Evolutionary conservation across 2,797 vertebrate species (phyloP), one percentile per base, ranked within the genome.

Genomic region (Oreortyx pictus): DNA sequence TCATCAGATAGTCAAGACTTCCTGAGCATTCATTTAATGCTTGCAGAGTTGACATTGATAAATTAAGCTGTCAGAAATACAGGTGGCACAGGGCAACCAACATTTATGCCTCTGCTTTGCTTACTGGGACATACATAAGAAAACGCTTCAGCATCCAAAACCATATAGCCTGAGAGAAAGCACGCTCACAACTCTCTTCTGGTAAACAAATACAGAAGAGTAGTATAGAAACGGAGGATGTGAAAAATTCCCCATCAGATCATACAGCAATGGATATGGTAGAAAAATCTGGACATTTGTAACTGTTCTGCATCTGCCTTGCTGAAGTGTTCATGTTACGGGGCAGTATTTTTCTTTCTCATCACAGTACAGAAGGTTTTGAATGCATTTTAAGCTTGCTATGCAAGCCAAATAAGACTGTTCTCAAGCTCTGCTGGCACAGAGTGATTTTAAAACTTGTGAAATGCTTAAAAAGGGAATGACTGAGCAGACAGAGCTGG

Each of bases 381-480:
- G 18, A 75, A 17, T 57, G 31, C 16, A 33, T 52, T 91, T 86
- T 76, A 60, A 47, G 24, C 29, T 76, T 71, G 23, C 44, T 94
- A 5, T 43, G 27, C 79, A 82, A 87, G 66, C 20, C 56, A 90
- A 1, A 18, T 44, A 74, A 76, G n/a, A 49, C 44, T 84, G 44
- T 62, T 84, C 89, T 79, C 64, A 85, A 61, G 52, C 70, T 46
- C 54, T 66, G 54, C 54, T 93, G 82, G 62, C 82, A 71, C 52
- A 77, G 61, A 84, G 20, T 35, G 60, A 41, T 60, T 56, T 92
- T 81, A 76, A 87, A 81, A 82, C 31, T 7, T 11, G 5, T 49
- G 14, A 60, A 78, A 49, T 77, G 25, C 91, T 95, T 92, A 61
- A 95, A 95, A 95, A 92, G 86, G 91, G 57, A 94, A 92, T 46